A percentile compares a stretch with the other conserved stretches of the same genome.
These are phyloP conservation scores for Rhynchotus rufescens DNA, from an alignment of 2,797 vertebrate species.

Conservation along the genomic window DNA sequence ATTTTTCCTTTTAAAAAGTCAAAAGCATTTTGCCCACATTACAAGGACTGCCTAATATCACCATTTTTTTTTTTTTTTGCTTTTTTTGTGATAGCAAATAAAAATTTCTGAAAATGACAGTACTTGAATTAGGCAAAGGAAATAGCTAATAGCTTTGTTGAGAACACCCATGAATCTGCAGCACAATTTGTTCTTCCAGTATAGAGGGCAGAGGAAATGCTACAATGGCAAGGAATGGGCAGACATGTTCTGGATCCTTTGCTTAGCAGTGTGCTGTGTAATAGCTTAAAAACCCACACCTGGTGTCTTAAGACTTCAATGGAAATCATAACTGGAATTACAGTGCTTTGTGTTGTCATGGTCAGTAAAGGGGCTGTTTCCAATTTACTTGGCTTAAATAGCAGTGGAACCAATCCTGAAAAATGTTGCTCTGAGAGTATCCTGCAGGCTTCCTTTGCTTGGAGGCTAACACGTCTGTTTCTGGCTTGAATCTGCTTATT, in stretches of 20 bases:
- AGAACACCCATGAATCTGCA: neutral
- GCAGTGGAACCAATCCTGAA: slow-evolving; percentile 7
- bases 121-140: slow-evolving; percentile 42
- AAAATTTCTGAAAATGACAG: neutral
- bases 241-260: neutral
- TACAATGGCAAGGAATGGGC: neutral
- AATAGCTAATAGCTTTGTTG: slow-evolving; percentile 22
- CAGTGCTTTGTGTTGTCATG: neutral
- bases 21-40: neutral
- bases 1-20: neutral
- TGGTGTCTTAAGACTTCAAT: neutral
- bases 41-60: neutral
- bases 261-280: neutral
- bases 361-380: neutral
- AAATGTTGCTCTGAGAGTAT: neutral
- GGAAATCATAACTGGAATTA: neutral
- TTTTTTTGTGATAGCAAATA: slow-evolving; percentile 28
- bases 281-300: neutral
- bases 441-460: neutral
- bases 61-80: neutral
- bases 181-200: neutral
- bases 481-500: slow-evolving; percentile 30
- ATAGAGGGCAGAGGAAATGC: neutral
- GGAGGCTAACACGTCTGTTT: neutral
- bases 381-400: neutral